Evolutionary conservation across 2,797 vertebrate species (phyloP).

Genomic region (Sparus aurata): DNA sequence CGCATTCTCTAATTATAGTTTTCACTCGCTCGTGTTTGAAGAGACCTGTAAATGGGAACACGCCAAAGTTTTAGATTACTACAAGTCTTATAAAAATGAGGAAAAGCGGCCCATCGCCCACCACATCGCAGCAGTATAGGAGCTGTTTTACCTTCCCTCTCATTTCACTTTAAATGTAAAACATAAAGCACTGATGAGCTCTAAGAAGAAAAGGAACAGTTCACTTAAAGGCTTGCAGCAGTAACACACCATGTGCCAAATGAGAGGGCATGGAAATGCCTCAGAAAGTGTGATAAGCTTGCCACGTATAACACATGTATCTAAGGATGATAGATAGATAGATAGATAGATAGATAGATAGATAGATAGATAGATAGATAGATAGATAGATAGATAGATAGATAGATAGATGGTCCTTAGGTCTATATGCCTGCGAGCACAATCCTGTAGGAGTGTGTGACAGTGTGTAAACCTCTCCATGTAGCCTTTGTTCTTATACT

Average conservation of each 20-base stretch:
- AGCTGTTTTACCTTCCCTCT: constrained; percentile 75
- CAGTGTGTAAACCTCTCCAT: constrained; percentile 59
- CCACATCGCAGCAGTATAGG: constrained; percentile 64
- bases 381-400: constrained; percentile 27
- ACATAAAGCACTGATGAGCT: constrained; percentile 80
- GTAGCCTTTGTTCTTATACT: constrained; percentile 76
- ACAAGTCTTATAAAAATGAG: constrained; percentile 80
- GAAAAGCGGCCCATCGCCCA: constrained; percentile 56
- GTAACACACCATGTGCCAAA: constrained; percentile 78
- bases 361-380: constrained; percentile 28
- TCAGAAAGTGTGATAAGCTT: constrained; percentile 66
- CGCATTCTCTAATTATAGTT: constrained; percentile 88
- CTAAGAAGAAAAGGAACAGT: constrained; percentile 80
- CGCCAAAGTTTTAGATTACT: constrained; percentile 78
- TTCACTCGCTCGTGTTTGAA: constrained; percentile 81
- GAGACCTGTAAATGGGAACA: constrained; percentile 83
- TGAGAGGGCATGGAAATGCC: constrained; percentile 76
- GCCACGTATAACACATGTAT: constrained; percentile 55
- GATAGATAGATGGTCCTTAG: constrained; percentile 16
- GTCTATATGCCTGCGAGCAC: neutral
- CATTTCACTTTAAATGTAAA: constrained; percentile 81
- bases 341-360: constrained; percentile 2
- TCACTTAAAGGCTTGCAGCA: constrained; percentile 71
- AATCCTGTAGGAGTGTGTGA: constrained; percentile 42
- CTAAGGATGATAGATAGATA: constrained; percentile 2